Percentiles rank a stretch among this genome's conserved stretches.
These are phyloP conservation scores for Zeus faber DNA, from an alignment of 2,113 vertebrate species.

Conservation along the genomic window DNA sequence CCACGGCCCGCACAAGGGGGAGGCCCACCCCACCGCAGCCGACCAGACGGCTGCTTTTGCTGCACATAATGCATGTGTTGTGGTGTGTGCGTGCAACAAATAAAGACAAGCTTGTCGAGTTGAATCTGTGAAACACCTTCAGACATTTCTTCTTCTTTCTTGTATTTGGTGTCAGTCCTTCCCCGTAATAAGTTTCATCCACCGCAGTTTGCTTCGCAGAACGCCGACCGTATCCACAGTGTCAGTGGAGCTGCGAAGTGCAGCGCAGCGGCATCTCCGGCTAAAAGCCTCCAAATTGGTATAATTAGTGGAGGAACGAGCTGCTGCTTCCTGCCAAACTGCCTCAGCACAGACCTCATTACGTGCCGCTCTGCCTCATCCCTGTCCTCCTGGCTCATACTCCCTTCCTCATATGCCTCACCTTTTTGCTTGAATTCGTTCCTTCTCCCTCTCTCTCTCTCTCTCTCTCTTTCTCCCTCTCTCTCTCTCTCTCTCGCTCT, in stretches of 20 bases:
- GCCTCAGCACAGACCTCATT: slow-evolving; percentile 39
- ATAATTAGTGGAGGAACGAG: slow-evolving; percentile 29
- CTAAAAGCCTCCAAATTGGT: slow-evolving; percentile 52
- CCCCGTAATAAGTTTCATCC: too few species aligned
- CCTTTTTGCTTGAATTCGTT: background rate
- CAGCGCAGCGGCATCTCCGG: slow-evolving; percentile 29
- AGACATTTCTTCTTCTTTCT: too few species aligned
- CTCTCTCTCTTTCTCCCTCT: background rate
- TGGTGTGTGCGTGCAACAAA: too few species aligned
- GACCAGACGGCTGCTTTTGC: too few species aligned
- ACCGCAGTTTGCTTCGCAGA: slow-evolving; percentile 32
- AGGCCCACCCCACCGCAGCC: too few species aligned
- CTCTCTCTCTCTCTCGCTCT: slow-evolving; percentile 7
- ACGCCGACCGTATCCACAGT: slow-evolving; percentile 30
- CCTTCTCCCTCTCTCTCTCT: background rate
- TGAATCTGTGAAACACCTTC: too few species aligned
- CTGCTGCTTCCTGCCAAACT: slow-evolving; percentile 26
- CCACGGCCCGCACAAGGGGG: too few species aligned
- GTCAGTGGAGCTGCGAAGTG: slow-evolving; percentile 26
- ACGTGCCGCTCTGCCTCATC: slow-evolving; percentile 33
- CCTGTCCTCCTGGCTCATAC: slow-evolving; percentile 7
- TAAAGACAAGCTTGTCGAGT: too few species aligned
- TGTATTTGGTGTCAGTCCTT: too few species aligned
- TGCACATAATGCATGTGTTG: too few species aligned
- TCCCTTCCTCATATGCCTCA: background rate